These are phyloP conservation scores for Daboia siamensis DNA, from an alignment of 2,113 vertebrate genomes.

Conservation along the genomic window DNA sequence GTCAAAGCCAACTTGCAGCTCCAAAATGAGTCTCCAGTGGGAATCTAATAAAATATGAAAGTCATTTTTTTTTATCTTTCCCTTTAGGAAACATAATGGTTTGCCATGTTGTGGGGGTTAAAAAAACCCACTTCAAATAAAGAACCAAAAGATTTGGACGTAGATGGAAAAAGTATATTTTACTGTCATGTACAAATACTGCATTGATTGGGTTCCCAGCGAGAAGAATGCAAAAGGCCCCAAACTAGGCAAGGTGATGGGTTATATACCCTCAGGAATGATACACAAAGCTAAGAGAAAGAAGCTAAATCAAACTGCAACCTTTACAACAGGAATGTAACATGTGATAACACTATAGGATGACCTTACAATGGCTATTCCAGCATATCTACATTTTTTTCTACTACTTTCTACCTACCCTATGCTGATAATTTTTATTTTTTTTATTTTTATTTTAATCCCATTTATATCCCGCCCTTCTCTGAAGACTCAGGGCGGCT, in stretches of 20 bases:
- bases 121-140: not conserved
- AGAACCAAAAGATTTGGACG: not conserved
- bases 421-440: not conserved
- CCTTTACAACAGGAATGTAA: not conserved
- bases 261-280: not conserved
- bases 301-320: not conserved
- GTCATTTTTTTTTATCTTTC: not conserved
- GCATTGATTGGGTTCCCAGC: not conserved
- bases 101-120: not conserved
- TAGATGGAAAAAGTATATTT: not conserved
- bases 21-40: slow-evolving; percentile 20
- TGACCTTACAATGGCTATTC: not conserved
- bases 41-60: slow-evolving; percentile 10
- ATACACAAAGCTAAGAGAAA: not conserved
- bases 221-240: not conserved
- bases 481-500: too few species aligned
- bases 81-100: not conserved
- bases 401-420: not conserved
- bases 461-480: too few species aligned
- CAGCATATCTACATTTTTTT: not conserved
- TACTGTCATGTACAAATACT: not conserved
- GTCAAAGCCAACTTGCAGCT: slow-evolving; percentile 8
- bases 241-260: not conserved
- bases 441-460: too few species aligned
- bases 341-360: not conserved